Evolutionary conservation across 2,113 vertebrate species (phyloP), one percentile per base, ranked within the genome.

Genomic region (Mirza zaza): DNA sequence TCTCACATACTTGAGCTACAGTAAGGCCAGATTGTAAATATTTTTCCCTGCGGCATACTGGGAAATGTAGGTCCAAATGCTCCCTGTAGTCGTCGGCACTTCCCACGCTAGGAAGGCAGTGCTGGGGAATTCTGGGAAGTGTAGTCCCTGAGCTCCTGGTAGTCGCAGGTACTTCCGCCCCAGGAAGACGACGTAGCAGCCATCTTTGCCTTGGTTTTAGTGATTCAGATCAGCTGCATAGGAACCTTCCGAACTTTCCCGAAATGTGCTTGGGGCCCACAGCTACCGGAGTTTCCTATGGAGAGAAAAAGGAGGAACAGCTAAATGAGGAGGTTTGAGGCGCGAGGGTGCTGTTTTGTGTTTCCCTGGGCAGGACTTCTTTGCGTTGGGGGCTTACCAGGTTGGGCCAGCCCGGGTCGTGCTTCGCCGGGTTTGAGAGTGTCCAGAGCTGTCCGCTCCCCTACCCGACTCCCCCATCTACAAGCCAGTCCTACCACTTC

Each of bases 81-180:
- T 34, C 50, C 8, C 0, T 0, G 70, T 21, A 12, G 27, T 42
- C 13, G 0, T 11, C 1, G 29, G 15, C 32, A 4, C 29, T 55
- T 45, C 5, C 59, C 20, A 3, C 57, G 52, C n/a, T 7, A 1
- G 68, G 45, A 27, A 84, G 34, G 61, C 32, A 0, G 32, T 13
- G 3, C 45, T 10, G n/a, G 2, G 25, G 92, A 3, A 50, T 84
- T 84, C 89, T 93, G 96, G 97, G 86, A 96, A 80, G 39, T 83
- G 97, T 94, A 94, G 97, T 92, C 17, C 59, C 1, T 20, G 29
- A 9, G 27, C 8, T 29, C 48, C 9, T 0, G 12, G 0, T 20
- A 4, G 9, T n/a, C 25, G 0, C 13, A 4, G 57, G 63, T 50
- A 32, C 86, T 97, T 97, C 86, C 76, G 81, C 21, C 29, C 39